Evolutionary conservation across 2,888 invertebrate genomes (phyloP).

Genomic region (Lithophane ornitopus): DNA sequence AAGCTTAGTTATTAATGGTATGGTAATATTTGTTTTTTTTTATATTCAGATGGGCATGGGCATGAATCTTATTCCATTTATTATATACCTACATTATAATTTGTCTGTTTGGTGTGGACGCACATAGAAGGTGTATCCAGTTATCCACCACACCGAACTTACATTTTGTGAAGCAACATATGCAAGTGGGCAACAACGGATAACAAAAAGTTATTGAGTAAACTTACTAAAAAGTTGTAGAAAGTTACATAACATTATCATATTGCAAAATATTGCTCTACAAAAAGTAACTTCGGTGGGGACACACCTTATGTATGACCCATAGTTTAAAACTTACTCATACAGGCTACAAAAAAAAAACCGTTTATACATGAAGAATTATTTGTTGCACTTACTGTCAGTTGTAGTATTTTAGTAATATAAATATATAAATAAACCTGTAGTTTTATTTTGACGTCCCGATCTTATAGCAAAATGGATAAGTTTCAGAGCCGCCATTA

Average conservation of each 20-base stretch:
- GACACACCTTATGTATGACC: background rate
- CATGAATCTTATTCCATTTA: background rate
- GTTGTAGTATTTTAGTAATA: background rate
- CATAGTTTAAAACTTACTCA: background rate
- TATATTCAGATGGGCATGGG: background rate
- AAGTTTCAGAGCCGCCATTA: too few relatives aligned
- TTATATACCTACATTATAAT: background rate
- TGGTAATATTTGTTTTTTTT: background rate
- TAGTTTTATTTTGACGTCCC: slow-evolving; percentile 1
- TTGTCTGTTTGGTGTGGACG: background rate
- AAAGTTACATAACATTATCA: background rate
- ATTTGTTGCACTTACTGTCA: background rate
- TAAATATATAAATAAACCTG: background rate
- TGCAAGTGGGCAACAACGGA: background rate
- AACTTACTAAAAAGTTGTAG: background rate
- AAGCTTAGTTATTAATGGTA: background rate
- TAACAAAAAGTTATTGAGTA: too few relatives aligned
- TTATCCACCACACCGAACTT: background rate
- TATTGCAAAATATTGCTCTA: background rate
- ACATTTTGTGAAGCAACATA: background rate
- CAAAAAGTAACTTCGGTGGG: background rate
- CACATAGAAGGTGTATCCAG: background rate
- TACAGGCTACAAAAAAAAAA: background rate
- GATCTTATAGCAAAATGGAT: background rate
- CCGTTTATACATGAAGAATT: background rate